Percentiles rank a stretch among this genome's conserved stretches.
These are phyloP conservation scores for Balanococcus diminutus DNA, from an alignment of 2,888 invertebrate species.

Conservation along the genomic window DNA sequence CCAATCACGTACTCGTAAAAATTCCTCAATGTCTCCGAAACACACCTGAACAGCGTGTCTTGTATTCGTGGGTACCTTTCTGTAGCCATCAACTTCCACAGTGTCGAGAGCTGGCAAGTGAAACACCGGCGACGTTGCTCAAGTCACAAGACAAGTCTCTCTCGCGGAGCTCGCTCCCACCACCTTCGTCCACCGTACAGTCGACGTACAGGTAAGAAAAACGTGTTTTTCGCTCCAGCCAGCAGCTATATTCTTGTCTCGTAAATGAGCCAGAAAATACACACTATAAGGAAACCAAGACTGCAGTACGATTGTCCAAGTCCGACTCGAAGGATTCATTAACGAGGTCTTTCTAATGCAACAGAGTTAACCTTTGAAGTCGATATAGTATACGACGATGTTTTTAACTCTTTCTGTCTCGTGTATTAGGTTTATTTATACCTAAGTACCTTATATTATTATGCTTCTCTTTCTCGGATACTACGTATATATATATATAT, in stretches of 20 bases:
- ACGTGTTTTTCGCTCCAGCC: conserved; percentile 34
- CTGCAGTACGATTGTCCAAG: conserved; percentile 6
- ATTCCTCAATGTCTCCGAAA: conserved; percentile 6
- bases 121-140: conserved; percentile 41
- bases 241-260: conserved; percentile 21
- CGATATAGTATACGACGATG: background rate
- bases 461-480: background rate
- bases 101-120: background rate
- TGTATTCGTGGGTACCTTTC: background rate
- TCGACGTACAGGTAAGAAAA: conserved; percentile 27
- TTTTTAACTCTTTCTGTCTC: background rate
- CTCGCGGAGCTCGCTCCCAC: background rate
- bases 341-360: conserved; percentile 33
- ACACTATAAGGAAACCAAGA: background rate
- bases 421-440: background rate
- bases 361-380: conserved; percentile 4
- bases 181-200: conserved; percentile 42
- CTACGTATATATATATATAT: no score
- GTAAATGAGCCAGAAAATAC: conserved; percentile 28
- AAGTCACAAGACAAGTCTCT: background rate
- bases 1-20: conserved; percentile 16
- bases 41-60: background rate
- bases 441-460: no score
- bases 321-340: conserved; percentile 32
- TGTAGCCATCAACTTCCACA: background rate